Evolutionary conservation across 2,113 vertebrate species (phyloP).

Genomic region (Pristiophorus japonicus): DNA sequence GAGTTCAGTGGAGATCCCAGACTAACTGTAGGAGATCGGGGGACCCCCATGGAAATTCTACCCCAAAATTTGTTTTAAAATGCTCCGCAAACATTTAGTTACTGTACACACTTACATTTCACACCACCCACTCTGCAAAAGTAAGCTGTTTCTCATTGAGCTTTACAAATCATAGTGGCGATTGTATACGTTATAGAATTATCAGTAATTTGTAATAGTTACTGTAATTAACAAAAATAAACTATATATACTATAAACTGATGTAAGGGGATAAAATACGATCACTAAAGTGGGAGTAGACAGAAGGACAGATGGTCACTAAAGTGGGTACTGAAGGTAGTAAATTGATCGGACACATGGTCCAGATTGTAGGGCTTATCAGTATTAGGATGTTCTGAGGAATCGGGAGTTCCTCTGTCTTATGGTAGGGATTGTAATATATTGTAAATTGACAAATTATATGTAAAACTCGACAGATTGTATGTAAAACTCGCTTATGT

Average conservation of each 20-base stretch:
- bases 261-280: too few species aligned
- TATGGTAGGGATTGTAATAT: too few species aligned
- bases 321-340: too few species aligned
- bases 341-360: too few species aligned
- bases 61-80: neutral
- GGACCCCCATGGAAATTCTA: neutral
- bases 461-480: too few species aligned
- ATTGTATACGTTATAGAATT: neutral
- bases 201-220: neutral
- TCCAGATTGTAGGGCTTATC: too few species aligned
- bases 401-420: too few species aligned
- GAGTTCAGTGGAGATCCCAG: neutral
- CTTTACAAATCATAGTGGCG: neutral
- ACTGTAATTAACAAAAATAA: neutral
- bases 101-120: neutral
- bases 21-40: constrained; percentile 37
- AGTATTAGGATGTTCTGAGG: too few species aligned
- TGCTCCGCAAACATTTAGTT: neutral
- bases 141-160: neutral
- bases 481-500: too few species aligned
- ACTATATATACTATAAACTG: neutral
- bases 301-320: too few species aligned
- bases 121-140: neutral
- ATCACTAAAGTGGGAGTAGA: too few species aligned
- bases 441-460: too few species aligned